phyloP scores from a whole-genome alignment of 2,113 vertebrate species.

The Xiphias gladius region DNA sequence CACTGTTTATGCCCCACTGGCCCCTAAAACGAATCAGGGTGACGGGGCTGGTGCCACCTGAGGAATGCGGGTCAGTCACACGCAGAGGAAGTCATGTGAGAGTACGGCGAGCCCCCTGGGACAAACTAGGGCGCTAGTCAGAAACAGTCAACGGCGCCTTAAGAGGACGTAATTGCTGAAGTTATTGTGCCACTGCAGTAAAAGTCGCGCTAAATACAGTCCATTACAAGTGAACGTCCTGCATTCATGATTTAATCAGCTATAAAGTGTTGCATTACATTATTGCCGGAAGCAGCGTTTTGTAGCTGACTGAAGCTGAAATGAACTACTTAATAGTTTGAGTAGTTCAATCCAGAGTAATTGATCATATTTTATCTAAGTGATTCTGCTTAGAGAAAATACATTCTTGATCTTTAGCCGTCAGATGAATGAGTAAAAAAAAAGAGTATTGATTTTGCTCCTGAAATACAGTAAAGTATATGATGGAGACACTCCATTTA shows the following conservation, averaged over 20 bases:
- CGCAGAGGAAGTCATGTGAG: constrained; percentile 83
- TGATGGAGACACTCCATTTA: background rate
- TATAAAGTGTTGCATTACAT: background rate
- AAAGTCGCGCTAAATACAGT: background rate
- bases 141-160: background rate
- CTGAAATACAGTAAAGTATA: background rate
- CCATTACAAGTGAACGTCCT: background rate
- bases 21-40: background rate
- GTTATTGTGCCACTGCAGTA: background rate
- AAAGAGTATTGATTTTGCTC: too few species aligned
- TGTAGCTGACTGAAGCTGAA: background rate
- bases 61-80: constrained; percentile 83
- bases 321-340: background rate
- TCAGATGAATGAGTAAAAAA: background rate
- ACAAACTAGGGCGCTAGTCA: constrained; percentile 59
- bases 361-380: background rate
- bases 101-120: constrained; percentile 61
- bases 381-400: background rate
- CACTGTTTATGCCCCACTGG: background rate
- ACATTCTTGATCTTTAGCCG: background rate
- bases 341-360: background rate
- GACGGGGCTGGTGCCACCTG: background rate
- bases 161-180: background rate
- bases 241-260: background rate
- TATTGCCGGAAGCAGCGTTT: background rate